These are phyloP conservation scores for Dynastes hyllus DNA, from an alignment of 2,888 invertebrate genomes.

Conservation along the genomic window DNA sequence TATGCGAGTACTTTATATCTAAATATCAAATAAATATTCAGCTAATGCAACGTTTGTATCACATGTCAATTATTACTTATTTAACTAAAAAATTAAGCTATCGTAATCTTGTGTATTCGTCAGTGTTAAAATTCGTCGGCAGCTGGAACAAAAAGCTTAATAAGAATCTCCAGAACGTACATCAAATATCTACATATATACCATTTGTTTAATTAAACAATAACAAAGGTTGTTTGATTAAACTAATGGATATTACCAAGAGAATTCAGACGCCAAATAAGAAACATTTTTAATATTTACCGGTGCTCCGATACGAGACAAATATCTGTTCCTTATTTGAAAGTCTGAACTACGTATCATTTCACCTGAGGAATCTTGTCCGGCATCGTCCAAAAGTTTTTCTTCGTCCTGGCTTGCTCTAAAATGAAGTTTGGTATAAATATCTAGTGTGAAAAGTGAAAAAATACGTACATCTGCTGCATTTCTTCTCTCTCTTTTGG, in stretches of 20 bases:
- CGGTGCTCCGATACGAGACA: constrained; percentile 76
- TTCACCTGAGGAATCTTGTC: constrained; percentile 53
- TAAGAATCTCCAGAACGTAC: background rate
- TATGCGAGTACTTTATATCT: constrained; percentile 5
- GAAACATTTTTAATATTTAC: constrained; percentile 68
- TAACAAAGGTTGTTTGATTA: constrained; percentile 11
- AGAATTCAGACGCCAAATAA: constrained; percentile 40
- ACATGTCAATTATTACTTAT: constrained; percentile 18
- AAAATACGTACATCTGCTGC: constrained; percentile 56
- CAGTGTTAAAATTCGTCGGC: constrained; percentile 49
- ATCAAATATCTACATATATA: background rate
- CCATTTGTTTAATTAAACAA: constrained; percentile 18
- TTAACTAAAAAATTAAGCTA: constrained; percentile 28
- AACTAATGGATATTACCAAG: constrained; percentile 2
- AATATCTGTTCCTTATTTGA: constrained; percentile 76
- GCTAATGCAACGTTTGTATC: constrained; percentile 11
- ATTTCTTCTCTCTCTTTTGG: constrained; percentile 63
- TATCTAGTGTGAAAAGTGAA: background rate
- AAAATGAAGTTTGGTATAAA: constrained; percentile 52
- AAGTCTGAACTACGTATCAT: constrained; percentile 74
- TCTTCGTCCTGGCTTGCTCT: constrained; percentile 70
- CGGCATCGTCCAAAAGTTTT: constrained; percentile 40
- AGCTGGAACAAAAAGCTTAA: constrained; percentile 39
- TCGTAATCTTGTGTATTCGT: constrained; percentile 26
- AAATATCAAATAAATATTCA: constrained; percentile 34